These are phyloP conservation scores for Lampris megalopsis DNA, from an alignment of 2,113 vertebrate genomes.

Conservation along the genomic window DNA sequence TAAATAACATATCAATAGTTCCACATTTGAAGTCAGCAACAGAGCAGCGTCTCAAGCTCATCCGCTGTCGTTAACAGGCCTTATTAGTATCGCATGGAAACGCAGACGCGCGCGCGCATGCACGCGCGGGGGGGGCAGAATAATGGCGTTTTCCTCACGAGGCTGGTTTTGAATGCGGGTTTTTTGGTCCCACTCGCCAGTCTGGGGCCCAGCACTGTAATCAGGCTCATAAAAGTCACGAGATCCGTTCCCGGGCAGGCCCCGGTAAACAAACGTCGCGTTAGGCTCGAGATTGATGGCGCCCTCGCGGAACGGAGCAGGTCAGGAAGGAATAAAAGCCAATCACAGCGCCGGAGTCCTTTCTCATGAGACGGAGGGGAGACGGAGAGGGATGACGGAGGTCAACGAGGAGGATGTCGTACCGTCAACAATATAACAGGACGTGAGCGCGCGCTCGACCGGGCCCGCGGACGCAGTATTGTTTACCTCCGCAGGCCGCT, in stretches of 20 bases:
- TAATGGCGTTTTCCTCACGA: no score
- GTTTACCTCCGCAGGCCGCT: no score
- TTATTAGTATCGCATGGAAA: no score
- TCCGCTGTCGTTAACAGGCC: no score
- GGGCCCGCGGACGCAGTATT: no score
- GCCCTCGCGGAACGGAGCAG: constrained; percentile 84
- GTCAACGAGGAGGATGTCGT: constrained; percentile 83
- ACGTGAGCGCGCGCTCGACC: constrained; percentile 17
- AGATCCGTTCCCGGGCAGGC: constrained; percentile 83
- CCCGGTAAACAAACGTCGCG: constrained; percentile 93
- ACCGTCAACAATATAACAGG: constrained; percentile 74
- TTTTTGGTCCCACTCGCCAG: constrained; percentile 8
- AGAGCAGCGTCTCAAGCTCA: no score
- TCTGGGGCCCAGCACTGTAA: constrained; percentile 49
- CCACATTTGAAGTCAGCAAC: no score
- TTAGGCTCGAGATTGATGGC: constrained; percentile 93
- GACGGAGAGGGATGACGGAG: constrained; percentile 81
- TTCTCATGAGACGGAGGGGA: constrained; percentile 88
- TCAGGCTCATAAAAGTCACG: constrained; percentile 85
- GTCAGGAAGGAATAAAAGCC: constrained; percentile 92
- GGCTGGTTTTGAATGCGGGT: background rate
- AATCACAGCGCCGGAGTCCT: constrained; percentile 87
- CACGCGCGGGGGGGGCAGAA: no score
- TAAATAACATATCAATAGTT: no score
- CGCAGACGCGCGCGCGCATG: no score